A percentile compares a stretch with the other conserved stretches of the same genome.
These are phyloP conservation scores for Triops longicaudatus DNA, from an alignment of 1,140 invertebrate genomes.

Conservation along the genomic window DNA sequence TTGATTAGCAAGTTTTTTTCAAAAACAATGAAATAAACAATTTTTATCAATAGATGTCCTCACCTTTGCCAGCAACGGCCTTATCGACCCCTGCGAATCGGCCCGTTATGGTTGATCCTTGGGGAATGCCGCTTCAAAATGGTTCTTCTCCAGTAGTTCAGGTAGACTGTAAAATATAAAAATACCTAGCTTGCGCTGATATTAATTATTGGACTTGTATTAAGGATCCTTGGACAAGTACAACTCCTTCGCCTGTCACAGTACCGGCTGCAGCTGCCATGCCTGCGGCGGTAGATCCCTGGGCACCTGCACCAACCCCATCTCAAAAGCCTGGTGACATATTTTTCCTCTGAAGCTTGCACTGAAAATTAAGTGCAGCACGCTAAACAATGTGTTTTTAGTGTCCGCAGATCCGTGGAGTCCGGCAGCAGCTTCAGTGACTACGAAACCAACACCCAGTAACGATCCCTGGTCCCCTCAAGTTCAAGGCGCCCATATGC, in stretches of 20 bases:
- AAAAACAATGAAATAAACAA: background rate
- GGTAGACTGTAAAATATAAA: background rate
- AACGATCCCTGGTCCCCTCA: constrained; percentile 39
- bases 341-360: background rate
- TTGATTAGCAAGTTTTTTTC: background rate
- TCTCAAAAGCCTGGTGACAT: background rate
- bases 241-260: constrained; percentile 29
- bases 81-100: background rate
- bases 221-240: constrained; percentile 34
- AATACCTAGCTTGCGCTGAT: background rate
- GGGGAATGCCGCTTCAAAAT: constrained; percentile 36
- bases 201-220: background rate
- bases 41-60: background rate
- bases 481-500: constrained; percentile 34
- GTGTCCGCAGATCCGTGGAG: constrained; percentile 24
- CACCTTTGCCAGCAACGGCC: background rate
- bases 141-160: constrained; percentile 22
- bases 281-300: constrained; percentile 45
- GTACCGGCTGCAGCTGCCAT: constrained; percentile 20
- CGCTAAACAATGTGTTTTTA: background rate
- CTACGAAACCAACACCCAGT: constrained; percentile 26
- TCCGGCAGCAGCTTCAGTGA: constrained; percentile 23
- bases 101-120: constrained; percentile 35
- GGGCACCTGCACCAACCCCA: constrained; percentile 43
- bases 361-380: background rate